phyloP scores from a whole-genome alignment of 2,797 vertebrate genomes.

The Petrocephalus sullivani region DNA sequence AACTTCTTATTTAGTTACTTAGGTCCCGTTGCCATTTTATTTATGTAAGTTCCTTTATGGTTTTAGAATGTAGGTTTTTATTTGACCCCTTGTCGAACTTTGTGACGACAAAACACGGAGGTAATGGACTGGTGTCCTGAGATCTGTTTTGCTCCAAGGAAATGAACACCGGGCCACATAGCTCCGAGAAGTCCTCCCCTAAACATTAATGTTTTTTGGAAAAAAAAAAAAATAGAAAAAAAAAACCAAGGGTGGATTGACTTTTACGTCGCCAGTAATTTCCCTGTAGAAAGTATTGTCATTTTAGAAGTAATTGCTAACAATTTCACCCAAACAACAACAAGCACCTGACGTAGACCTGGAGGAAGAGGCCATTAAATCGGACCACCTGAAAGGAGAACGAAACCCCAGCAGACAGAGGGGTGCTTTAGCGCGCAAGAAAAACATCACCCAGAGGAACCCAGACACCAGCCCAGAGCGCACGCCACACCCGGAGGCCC shows the following conservation, averaged over 20 bases:
- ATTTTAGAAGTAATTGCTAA: conserved; percentile 32
- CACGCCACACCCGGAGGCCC: background rate
- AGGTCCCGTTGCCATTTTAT: background rate
- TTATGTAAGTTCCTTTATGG: background rate
- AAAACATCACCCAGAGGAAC: background rate
- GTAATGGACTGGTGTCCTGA: background rate
- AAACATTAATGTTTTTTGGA: background rate
- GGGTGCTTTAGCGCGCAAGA: background rate
- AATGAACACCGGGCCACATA: background rate
- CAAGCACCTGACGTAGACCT: background rate
- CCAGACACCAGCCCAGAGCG: background rate
- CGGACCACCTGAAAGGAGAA: background rate
- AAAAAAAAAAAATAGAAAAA: background rate
- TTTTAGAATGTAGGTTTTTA: background rate
- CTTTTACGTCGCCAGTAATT: background rate
- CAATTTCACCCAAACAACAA: conserved; percentile 17
- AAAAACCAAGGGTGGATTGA: background rate
- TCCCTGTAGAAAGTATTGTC: conserved; percentile 29
- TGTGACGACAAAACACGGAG: background rate
- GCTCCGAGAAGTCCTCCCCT: background rate
- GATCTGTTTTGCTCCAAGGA: conserved; percentile 3
- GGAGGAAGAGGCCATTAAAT: background rate
- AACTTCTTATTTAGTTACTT: background rate
- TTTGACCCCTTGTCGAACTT: background rate
- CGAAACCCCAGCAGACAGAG: background rate